phyloP scores from a whole-genome alignment of 2,797 vertebrate genomes.

The Eidolon dupreanum region DNA sequence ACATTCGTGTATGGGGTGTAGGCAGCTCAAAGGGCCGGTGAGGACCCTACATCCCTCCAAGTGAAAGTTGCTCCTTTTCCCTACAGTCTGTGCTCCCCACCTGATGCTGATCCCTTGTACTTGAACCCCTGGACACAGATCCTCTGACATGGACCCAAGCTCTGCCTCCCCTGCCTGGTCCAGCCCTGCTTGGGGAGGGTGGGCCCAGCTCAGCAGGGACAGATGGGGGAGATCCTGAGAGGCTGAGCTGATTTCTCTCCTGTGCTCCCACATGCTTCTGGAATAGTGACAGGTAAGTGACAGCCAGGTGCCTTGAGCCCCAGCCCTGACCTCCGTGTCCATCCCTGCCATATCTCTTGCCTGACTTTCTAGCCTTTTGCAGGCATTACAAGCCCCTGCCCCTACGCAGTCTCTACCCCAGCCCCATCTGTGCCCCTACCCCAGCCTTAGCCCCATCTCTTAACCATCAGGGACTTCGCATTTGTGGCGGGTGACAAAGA shows the following conservation, averaged over 20 bases:
- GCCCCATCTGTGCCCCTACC: background rate
- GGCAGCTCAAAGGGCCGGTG: conserved; percentile 98
- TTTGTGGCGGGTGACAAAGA: conserved; percentile 98
- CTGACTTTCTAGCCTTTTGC: conserved; percentile 10
- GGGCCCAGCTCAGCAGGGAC: conserved; percentile 68
- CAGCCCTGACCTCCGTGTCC: background rate
- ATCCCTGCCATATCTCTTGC: background rate
- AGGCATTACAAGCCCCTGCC: background rate
- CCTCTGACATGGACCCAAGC: conserved; percentile 70
- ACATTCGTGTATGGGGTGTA: conserved; percentile 97
- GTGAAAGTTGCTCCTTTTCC: conserved; percentile 37
- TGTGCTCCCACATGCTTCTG: conserved; percentile 83
- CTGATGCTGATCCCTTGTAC: conserved; percentile 64
- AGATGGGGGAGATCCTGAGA: conserved; percentile 68
- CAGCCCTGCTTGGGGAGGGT: conserved; percentile 76
- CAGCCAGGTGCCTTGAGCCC: background rate
- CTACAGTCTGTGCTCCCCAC: conserved; percentile 59
- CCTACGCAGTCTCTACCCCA: background rate
- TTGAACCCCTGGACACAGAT: conserved; percentile 74
- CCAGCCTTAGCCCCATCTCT: conserved; percentile 51
- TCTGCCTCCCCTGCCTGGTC: conserved; percentile 70
- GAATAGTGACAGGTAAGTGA: conserved; percentile 95
- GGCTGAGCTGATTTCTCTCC: conserved; percentile 74
- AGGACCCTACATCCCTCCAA: conserved; percentile 70
- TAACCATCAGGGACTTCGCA: conserved; percentile 93